Percentiles rank a stretch among this genome's conserved stretches.
These are phyloP conservation scores for Somateria mollissima DNA, from an alignment of 2,797 vertebrate genomes.

Conservation along the genomic window DNA sequence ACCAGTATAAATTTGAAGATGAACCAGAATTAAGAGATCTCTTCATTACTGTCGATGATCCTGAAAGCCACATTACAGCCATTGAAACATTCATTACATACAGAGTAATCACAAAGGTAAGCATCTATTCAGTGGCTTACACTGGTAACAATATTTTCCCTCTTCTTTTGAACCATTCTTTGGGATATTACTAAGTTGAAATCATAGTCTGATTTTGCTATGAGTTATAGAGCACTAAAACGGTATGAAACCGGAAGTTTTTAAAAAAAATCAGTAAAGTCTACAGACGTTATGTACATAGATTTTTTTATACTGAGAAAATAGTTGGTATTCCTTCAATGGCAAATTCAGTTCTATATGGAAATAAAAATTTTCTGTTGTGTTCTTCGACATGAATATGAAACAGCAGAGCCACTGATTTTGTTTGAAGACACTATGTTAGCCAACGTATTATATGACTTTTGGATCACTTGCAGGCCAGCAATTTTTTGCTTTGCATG, in stretches of 20 bases:
- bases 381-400: background rate
- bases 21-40: slow-evolving; percentile 85
- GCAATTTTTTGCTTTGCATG: background rate
- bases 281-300: background rate
- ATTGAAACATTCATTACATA: slow-evolving; percentile 96
- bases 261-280: background rate
- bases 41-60: slow-evolving; percentile 91
- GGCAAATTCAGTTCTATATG: background rate
- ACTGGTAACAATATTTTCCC: background rate
- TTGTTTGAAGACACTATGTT: background rate
- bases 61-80: slow-evolving; percentile 92
- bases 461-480: background rate
- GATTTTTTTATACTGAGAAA: background rate
- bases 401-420: background rate
- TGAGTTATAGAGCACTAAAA: background rate
- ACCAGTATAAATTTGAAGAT: slow-evolving; percentile 92
- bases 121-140: background rate
- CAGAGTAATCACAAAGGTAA: slow-evolving; percentile 90
- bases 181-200: background rate
- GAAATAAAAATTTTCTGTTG: background rate
- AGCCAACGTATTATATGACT: background rate
- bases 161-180: background rate
- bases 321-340: background rate
- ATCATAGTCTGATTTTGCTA: background rate
- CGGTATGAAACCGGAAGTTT: background rate